Percentiles rank a stretch among this genome's conserved stretches.
Conservation (phyloP, 1,140 invertebrate genomes). For the Bombus sibiricus region DNA sequence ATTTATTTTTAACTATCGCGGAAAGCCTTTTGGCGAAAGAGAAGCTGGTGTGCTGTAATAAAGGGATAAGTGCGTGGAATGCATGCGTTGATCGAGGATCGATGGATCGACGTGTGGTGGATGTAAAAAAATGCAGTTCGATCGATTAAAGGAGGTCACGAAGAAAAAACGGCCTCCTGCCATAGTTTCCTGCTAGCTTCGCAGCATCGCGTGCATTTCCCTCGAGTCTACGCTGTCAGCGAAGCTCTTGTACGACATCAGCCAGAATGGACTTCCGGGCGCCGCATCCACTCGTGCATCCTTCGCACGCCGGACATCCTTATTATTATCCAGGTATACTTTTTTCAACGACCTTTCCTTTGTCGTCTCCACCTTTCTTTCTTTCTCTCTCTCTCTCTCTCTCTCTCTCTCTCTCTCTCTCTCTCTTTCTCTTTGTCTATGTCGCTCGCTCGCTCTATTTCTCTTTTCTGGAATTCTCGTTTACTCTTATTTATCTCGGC, state of each 20-base stretch:
- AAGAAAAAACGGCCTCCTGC: constrained; percentile 49
- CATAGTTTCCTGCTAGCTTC: constrained; percentile 16
- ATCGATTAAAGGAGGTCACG: constrained; percentile 33
- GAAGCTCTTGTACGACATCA: constrained; percentile 19
- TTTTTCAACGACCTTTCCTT: background rate
- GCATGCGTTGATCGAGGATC: background rate
- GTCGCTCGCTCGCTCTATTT: accelerated
- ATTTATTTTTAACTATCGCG: constrained; percentile 31
- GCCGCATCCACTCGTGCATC: constrained; percentile 78
- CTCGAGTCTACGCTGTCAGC: constrained; percentile 19
- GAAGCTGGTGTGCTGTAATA: background rate
- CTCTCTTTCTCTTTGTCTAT: accelerated
- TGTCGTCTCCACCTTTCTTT: no score
- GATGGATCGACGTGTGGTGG: background rate
- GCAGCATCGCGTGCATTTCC: constrained; percentile 32
- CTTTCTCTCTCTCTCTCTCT: background rate
- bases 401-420: background rate
- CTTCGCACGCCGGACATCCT: constrained; percentile 77
- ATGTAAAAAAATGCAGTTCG: constrained; percentile 53
- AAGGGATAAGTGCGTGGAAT: background rate
- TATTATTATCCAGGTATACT: constrained; percentile 79
- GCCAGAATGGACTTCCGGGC: constrained; percentile 80
- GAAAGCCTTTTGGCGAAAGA: background rate
- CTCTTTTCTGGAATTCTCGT: no score
- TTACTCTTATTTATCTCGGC: background rate